A percentile compares a stretch with the other conserved stretches of the same genome.
These are phyloP conservation scores for Crocuta crocuta DNA, from an alignment of 2,113 vertebrate species.

Conservation along the genomic window DNA sequence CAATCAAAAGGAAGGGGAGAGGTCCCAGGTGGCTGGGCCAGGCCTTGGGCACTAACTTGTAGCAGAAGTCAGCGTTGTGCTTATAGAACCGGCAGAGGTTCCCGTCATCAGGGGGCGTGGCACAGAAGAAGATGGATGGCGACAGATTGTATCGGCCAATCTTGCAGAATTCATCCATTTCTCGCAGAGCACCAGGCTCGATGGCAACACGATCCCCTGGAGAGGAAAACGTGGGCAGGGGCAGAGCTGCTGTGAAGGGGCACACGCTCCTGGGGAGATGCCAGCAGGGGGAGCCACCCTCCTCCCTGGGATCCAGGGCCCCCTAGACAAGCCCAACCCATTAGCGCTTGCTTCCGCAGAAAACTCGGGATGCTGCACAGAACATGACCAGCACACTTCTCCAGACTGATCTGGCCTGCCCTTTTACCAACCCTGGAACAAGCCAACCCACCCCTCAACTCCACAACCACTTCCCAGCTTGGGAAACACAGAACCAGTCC, in stretches of 20 bases:
- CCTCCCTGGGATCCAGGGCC: neutral
- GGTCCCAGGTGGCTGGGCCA: neutral
- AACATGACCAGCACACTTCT: neutral
- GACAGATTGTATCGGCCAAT: conserved; percentile 95
- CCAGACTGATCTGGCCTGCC: neutral
- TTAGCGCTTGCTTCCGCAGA: neutral
- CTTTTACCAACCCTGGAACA: neutral
- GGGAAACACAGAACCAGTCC: neutral
- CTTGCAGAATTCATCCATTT: conserved; percentile 95
- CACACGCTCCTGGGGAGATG: neutral
- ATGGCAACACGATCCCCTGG: conserved; percentile 96
- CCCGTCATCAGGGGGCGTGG: conserved; percentile 95
- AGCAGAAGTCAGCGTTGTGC: conserved; percentile 95
- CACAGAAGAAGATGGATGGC: conserved; percentile 96
- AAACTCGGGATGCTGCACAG: neutral
- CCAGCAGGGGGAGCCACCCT: neutral
- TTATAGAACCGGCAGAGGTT: conserved; percentile 95
- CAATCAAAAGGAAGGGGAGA: neutral
- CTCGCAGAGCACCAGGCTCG: conserved; percentile 94
- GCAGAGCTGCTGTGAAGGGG: neutral
- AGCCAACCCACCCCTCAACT: neutral
- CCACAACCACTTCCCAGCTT: neutral
- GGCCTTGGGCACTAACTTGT: conserved; percentile 91
- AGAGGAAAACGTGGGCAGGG: neutral
- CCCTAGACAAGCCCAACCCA: neutral